Conservation (phyloP, 2,888 invertebrate genomes). For the Steinernema carpocapsae region DNA sequence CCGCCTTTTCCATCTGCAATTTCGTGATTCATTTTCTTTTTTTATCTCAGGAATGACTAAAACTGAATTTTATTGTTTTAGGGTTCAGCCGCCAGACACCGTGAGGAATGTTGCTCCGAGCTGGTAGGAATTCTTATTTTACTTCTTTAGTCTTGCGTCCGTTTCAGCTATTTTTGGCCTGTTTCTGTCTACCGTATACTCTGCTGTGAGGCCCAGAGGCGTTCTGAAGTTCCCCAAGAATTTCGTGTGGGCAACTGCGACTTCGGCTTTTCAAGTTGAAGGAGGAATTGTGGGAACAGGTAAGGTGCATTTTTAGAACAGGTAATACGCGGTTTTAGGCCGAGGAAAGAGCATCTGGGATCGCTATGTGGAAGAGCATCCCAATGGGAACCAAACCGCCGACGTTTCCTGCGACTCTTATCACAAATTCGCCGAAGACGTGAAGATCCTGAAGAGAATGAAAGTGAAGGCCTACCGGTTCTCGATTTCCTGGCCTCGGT, state of each 20-base stretch:
- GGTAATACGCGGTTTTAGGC: constrained; percentile 51
- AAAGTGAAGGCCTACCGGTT: constrained; percentile 71
- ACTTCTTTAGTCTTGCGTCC: too few species aligned
- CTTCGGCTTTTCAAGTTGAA: constrained; percentile 1
- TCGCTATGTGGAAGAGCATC: constrained; percentile 72
- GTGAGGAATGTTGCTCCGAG: too few species aligned
- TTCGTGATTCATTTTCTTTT: too few species aligned
- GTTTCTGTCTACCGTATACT: not conserved
- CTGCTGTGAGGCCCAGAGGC: not conserved
- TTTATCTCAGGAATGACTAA: too few species aligned
- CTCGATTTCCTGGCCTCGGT: constrained; percentile 77
- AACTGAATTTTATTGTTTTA: too few species aligned
- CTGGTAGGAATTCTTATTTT: too few species aligned
- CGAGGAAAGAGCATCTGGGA: constrained; percentile 76
- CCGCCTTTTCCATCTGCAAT: too few species aligned
- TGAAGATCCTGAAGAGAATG: constrained; percentile 73
- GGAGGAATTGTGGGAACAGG: constrained; percentile 10
- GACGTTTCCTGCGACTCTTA: constrained; percentile 78
- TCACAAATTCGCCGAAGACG: constrained; percentile 75
- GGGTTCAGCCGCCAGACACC: too few species aligned
- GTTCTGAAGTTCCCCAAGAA: constrained; percentile 10
- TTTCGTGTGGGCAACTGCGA: constrained; percentile 27
- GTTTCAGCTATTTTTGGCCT: too few species aligned
- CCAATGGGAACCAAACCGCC: constrained; percentile 75
- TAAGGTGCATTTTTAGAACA: not conserved